Conservation (phyloP, 2,888 invertebrate genomes). For the Nomada goodeniana region DNA sequence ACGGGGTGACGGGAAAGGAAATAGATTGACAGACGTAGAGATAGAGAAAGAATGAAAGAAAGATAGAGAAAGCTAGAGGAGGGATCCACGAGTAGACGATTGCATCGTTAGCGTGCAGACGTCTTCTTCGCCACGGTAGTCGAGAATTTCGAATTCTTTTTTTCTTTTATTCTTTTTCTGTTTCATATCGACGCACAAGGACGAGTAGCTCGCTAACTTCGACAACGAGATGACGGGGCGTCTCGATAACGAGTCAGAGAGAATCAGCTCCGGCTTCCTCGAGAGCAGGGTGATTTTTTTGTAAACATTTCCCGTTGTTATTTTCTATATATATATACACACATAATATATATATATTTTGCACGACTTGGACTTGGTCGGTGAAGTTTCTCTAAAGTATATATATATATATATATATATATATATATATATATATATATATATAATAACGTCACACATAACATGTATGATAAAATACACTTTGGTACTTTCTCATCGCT, state of each 20-base stretch:
- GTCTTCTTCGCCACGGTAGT: conserved; percentile 19
- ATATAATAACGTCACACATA: conserved; percentile 41
- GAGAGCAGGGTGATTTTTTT: conserved; percentile 4
- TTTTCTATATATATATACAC: neutral
- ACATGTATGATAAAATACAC: conserved; percentile 29
- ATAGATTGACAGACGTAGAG: conserved; percentile 36
- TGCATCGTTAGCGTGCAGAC: conserved; percentile 30
- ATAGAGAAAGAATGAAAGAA: conserved; percentile 41
- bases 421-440: conserved; percentile 1
- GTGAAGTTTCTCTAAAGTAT: conserved; percentile 41
- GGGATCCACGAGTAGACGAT: conserved; percentile 41
- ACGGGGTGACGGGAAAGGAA: neutral
- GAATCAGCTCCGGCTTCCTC: conserved; percentile 18
- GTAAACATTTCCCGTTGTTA: neutral
- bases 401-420: conserved; percentile 28
- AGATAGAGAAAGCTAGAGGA: conserved; percentile 47
- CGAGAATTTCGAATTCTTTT: neutral
- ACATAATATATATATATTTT: neutral
- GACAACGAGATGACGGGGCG: conserved; percentile 21
- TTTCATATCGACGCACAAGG: neutral
- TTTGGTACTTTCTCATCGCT: conserved; percentile 78
- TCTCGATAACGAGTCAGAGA: conserved; percentile 21
- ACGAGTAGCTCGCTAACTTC: conserved; percentile 11
- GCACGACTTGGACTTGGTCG: conserved; percentile 11
- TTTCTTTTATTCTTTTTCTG: neutral